phyloP scores from a whole-genome alignment of 1,140 invertebrate species.

The Drosophila repleta region DNA sequence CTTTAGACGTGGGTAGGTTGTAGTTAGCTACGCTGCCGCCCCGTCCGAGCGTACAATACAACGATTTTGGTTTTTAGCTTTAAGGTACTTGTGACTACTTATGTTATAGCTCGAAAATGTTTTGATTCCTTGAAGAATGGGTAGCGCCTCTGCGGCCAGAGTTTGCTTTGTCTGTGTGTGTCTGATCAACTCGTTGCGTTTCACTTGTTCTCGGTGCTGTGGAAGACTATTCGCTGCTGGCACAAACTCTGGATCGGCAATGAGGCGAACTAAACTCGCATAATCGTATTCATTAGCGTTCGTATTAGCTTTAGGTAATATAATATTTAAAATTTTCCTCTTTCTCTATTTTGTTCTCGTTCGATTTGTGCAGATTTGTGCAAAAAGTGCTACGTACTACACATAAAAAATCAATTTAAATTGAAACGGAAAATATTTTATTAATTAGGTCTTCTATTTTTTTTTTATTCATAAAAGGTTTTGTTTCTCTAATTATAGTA shows the following conservation, averaged over 20 bases:
- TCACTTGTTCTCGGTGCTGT: constrained; percentile 28
- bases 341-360: not conserved
- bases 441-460: constrained; percentile 41
- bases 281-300: constrained; percentile 12
- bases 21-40: constrained; percentile 16
- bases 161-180: constrained; percentile 3
- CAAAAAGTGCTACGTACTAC: constrained; percentile 49
- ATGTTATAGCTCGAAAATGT: constrained; percentile 77
- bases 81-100: constrained; percentile 83
- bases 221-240: constrained; percentile 41
- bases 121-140: constrained; percentile 65
- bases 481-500: constrained; percentile 9
- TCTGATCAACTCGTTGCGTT: constrained; percentile 2
- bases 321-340: not conserved
- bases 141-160: constrained; percentile 38
- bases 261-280: constrained; percentile 12
- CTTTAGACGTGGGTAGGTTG: constrained; percentile 8
- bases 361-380: constrained; percentile 52
- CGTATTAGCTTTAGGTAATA: constrained; percentile 14
- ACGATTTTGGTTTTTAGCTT: constrained; percentile 54
- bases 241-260: constrained; percentile 27
- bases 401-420: constrained; percentile 34
- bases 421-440: constrained; percentile 15
- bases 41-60: constrained; percentile 27
- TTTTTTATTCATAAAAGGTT: constrained; percentile 12